These are phyloP conservation scores for Drosophila phalerata DNA, from an alignment of 2,888 invertebrate species.

Conservation along the genomic window DNA sequence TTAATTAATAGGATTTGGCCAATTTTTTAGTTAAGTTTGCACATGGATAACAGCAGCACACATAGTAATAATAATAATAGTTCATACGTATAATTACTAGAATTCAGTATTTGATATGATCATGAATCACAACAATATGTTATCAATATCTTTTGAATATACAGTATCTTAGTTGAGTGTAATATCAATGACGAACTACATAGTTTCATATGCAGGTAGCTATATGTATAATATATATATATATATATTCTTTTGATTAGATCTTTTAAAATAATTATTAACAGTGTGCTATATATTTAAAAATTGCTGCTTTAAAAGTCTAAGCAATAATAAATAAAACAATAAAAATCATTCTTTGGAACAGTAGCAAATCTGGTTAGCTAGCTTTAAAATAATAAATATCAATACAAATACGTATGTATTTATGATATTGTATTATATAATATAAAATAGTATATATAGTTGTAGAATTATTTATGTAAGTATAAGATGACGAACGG, in stretches of 20 bases:
- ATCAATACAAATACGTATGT: slow-evolving; percentile 31
- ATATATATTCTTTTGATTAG: slow-evolving; percentile 44
- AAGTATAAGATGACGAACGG: slow-evolving; percentile 70
- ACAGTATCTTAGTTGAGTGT: slow-evolving; percentile 56
- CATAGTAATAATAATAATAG: slow-evolving; percentile 34
- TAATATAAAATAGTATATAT: slow-evolving; percentile 30
- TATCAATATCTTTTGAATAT: slow-evolving; percentile 66
- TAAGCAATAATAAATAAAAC: slow-evolving; percentile 47
- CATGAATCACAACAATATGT: slow-evolving; percentile 77
- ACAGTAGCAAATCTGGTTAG: slow-evolving; percentile 56
- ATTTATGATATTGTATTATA: slow-evolving; percentile 17
- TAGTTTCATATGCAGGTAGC: slow-evolving; percentile 52
- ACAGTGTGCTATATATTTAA: slow-evolving; percentile 58
- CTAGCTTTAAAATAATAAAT: slow-evolving; percentile 61
- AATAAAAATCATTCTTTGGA: slow-evolving; percentile 67
- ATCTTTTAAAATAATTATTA: slow-evolving; percentile 50
- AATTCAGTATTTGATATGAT: slow-evolving; percentile 73
- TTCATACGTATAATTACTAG: slow-evolving; percentile 50
- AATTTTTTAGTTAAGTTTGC: slow-evolving; percentile 54
- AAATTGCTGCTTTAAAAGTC: slow-evolving; percentile 54
- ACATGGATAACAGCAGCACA: slow-evolving; percentile 60
- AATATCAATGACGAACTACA: slow-evolving; percentile 68
- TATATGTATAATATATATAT: slow-evolving; percentile 18
- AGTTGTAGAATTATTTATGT: slow-evolving; percentile 40
- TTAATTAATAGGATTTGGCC: slow-evolving; percentile 59